Percentiles rank a stretch among this genome's conserved stretches.
Conservation (phyloP, 1,140 invertebrate genomes). For the Ganaspis sp. region DNA sequence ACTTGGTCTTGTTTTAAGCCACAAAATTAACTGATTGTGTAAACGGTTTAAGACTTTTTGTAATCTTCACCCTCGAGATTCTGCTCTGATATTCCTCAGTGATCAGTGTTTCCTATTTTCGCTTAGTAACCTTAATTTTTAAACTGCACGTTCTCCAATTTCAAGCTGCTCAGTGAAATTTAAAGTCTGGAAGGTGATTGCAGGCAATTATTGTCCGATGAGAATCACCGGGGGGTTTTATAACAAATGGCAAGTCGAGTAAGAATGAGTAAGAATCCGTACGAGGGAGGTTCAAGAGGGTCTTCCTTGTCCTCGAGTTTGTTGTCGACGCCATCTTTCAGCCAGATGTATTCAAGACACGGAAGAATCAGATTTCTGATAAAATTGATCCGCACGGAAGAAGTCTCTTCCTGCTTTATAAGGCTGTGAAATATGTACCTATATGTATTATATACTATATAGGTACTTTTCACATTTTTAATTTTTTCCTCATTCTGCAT, state of each 20-base stretch:
- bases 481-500: no score
- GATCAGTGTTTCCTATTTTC: not conserved
- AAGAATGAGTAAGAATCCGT: conserved; percentile 50
- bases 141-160: not conserved
- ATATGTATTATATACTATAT: not conserved
- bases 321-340: conserved; percentile 40
- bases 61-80: no score
- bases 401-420: conserved; percentile 37
- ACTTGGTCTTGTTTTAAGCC: no score
- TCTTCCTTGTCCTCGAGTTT: conserved; percentile 41
- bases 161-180: conserved; percentile 12
- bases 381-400: conserved; percentile 40
- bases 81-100: no score
- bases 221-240: conserved; percentile 10
- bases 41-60: no score
- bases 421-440: not conserved
- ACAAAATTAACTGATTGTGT: no score
- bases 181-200: not conserved
- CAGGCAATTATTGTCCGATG: conserved; percentile 20
- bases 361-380: conserved; percentile 45
- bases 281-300: conserved; percentile 40
- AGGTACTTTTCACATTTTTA: no score
- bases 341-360: conserved; percentile 47
- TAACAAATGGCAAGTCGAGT: conserved; percentile 36
- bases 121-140: not conserved